A percentile compares a stretch with the other conserved stretches of the same genome.
Evolutionary conservation across 2,888 invertebrate genomes (phyloP).

Genomic region (Bembecia ichneumoniformis): DNA sequence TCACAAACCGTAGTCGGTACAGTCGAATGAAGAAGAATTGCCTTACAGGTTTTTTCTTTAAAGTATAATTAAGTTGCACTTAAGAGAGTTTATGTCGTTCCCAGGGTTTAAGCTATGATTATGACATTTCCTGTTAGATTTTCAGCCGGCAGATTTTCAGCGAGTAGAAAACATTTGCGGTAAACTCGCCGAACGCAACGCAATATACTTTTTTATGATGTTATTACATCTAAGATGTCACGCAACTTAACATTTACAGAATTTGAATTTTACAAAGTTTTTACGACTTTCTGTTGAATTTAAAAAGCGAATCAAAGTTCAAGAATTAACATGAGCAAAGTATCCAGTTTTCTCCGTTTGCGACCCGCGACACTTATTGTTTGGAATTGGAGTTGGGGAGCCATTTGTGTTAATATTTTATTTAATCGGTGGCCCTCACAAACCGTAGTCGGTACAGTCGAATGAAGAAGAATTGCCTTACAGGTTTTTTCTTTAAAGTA

Average conservation of each 20-base stretch:
- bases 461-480: too few relatives aligned
- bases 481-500: too few relatives aligned
- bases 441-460: too few relatives aligned
- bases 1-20: too few relatives aligned
- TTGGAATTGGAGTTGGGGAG: neutral
- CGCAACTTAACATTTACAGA: too few relatives aligned
- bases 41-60: too few relatives aligned
- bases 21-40: too few relatives aligned
- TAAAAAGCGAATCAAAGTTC: neutral
- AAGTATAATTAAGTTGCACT: too few relatives aligned
- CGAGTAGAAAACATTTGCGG: conserved; percentile 41
- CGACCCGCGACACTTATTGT: neutral
- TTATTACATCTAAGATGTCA: too few relatives aligned
- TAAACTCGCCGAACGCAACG: conserved; percentile 30
- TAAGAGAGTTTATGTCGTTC: too few relatives aligned
- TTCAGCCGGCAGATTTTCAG: conserved; percentile 33
- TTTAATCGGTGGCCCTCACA: too few relatives aligned
- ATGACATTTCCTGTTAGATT: conserved; percentile 62
- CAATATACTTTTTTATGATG: conserved; percentile 1
- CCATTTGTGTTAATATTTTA: neutral
- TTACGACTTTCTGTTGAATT: neutral
- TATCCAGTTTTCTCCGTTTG: neutral
- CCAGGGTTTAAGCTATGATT: conserved; percentile 28
- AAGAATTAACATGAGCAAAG: neutral
- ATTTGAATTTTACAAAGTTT: too few relatives aligned